These are phyloP conservation scores for Drosophila azteca DNA, from an alignment of 1,140 invertebrate genomes.

Conservation along the genomic window DNA sequence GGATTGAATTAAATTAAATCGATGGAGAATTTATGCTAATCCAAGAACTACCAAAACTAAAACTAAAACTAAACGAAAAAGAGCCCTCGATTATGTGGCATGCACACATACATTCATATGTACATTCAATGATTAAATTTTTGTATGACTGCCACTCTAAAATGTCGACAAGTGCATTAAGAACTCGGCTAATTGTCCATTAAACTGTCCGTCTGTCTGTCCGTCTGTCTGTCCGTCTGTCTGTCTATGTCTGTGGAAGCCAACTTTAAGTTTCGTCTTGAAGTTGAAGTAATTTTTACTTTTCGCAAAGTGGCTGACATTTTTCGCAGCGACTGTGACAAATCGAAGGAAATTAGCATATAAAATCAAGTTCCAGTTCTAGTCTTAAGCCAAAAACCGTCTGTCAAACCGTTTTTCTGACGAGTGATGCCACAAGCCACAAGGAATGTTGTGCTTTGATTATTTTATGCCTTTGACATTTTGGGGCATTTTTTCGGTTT, in stretches of 20 bases:
- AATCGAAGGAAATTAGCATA: conserved; percentile 48
- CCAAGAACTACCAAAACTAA: conserved; percentile 21
- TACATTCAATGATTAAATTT: conserved; percentile 13
- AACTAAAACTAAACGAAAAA: neutral
- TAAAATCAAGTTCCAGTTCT: conserved; percentile 37
- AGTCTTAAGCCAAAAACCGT: conserved; percentile 16
- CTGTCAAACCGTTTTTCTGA: conserved; percentile 19
- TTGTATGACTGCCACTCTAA: conserved; percentile 29
- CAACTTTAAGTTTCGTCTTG: conserved; percentile 49
- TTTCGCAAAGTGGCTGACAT: neutral
- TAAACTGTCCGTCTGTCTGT: conserved; percentile 11
- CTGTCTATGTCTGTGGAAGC: conserved; percentile 27
- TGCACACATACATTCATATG: neutral
- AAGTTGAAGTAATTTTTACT: neutral
- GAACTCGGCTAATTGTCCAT: conserved; percentile 73
- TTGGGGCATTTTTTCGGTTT: conserved; percentile 43
- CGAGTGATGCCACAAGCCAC: conserved; percentile 26
- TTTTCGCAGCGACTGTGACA: conserved; percentile 33
- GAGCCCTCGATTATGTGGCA: conserved; percentile 31
- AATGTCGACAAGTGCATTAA: conserved; percentile 43
- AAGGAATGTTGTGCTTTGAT: conserved; percentile 35
- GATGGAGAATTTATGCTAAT: conserved; percentile 63
- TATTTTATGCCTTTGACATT: conserved; percentile 75
- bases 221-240: conserved; percentile 42
- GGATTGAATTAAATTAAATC: conserved; percentile 41